Conservation (phyloP, 2,797 vertebrate genomes). For the Malurus leucopterus region DNA sequence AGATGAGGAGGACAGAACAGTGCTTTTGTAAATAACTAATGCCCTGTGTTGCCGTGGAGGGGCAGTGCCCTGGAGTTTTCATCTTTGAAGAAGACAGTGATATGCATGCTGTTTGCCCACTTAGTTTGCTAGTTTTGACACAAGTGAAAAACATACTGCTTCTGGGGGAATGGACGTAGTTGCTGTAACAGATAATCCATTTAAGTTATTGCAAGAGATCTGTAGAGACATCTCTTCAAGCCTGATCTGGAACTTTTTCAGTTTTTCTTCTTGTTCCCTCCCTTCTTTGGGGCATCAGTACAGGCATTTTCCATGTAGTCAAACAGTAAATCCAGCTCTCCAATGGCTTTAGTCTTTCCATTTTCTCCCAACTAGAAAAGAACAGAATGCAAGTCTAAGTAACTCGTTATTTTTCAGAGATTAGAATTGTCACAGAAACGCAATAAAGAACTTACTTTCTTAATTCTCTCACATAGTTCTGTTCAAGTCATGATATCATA, state of each 20-base stretch:
- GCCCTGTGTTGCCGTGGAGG: not conserved
- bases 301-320: conserved; percentile 54
- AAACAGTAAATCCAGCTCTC: conserved; percentile 78
- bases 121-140: not conserved
- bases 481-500: not conserved
- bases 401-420: not conserved
- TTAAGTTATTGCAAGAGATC: not conserved
- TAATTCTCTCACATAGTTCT: not conserved
- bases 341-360: conserved; percentile 77
- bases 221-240: not conserved
- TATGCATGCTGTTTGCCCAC: not conserved
- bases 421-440: not conserved
- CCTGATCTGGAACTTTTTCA: not conserved
- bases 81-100: not conserved
- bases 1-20: not conserved
- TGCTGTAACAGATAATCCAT: not conserved
- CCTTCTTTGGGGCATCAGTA: not conserved
- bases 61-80: not conserved
- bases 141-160: not conserved
- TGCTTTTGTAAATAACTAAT: not conserved
- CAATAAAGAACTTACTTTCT: not conserved
- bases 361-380: conserved; percentile 72
- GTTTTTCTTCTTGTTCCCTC: conserved; percentile 35
- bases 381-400: not conserved
- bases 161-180: not conserved